These are phyloP conservation scores for Choloepus didactylus DNA, from an alignment of 2,797 vertebrate species.

Conservation along the genomic window DNA sequence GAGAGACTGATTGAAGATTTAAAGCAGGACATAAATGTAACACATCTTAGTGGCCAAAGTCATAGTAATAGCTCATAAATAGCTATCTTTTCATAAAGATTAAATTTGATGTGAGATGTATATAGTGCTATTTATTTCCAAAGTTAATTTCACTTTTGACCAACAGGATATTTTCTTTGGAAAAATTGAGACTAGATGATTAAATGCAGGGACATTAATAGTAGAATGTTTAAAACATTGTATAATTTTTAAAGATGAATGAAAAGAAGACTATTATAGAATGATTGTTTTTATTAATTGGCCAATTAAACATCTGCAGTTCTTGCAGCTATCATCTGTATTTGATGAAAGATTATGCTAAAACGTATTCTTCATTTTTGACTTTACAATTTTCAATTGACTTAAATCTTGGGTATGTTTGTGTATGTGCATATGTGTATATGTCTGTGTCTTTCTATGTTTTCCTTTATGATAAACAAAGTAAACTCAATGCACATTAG, in stretches of 20 bases:
- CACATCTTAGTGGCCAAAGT: constrained; percentile 74
- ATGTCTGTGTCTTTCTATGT: background rate
- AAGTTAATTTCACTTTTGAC: constrained; percentile 78
- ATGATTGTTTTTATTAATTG: constrained; percentile 1
- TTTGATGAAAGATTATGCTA: constrained; percentile 22
- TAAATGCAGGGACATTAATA: constrained; percentile 76
- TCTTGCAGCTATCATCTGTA: background rate
- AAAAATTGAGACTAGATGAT: constrained; percentile 75
- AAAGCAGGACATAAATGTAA: constrained; percentile 85
- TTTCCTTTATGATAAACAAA: background rate
- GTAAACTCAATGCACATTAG: background rate
- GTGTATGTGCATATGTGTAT: background rate
- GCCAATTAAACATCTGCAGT: background rate
- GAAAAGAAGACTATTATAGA: constrained; percentile 14
- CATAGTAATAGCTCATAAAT: constrained; percentile 79
- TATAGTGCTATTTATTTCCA: constrained; percentile 71
- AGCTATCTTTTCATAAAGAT: constrained; percentile 70
- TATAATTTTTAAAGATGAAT: background rate
- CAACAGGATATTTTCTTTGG: constrained; percentile 60
- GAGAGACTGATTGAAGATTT: constrained; percentile 82
- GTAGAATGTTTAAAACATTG: constrained; percentile 29
- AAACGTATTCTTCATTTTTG: constrained; percentile 40
- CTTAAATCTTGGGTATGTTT: background rate
- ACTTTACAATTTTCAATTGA: background rate
- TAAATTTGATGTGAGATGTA: constrained; percentile 69